Evolutionary conservation across 2,113 vertebrate genomes (phyloP).

Genomic region (Clarias batrachus): DNA sequence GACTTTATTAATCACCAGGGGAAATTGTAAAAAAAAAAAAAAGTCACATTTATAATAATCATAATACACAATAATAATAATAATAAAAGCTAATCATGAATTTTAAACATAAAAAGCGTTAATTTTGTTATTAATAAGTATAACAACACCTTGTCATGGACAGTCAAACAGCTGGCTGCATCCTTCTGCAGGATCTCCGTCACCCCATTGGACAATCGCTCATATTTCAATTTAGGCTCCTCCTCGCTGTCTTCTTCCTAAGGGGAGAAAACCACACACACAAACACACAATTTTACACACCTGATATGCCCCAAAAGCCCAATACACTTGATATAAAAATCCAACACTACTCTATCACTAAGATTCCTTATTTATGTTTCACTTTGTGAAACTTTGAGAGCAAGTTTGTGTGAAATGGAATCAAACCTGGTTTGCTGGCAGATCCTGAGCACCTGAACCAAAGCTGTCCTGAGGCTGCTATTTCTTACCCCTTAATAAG

Average conservation of each 20-base stretch:
- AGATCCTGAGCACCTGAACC: conserved; percentile 42
- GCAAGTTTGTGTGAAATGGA: conserved; percentile 12
- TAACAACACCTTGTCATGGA: conserved; percentile 92
- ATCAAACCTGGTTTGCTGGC: conserved; percentile 15
- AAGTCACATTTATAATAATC: no score
- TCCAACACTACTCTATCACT: neutral
- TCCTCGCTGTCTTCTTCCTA: conserved; percentile 98
- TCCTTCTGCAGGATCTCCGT: conserved; percentile 95
- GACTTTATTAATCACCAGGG: no score
- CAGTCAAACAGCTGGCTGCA: conserved; percentile 96
- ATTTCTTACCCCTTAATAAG: conserved; percentile 37
- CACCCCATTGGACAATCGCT: conserved; percentile 92
- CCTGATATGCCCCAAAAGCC: neutral
- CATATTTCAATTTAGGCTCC: conserved; percentile 97
- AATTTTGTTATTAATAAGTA: neutral
- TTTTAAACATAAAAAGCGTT: neutral
- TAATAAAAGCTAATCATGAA: neutral
- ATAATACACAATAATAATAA: neutral
- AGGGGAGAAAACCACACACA: conserved; percentile 36
- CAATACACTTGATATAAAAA: conserved; percentile 13
- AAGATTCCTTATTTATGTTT: conserved; percentile 3
- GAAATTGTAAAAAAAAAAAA: neutral
- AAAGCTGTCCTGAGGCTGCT: conserved; percentile 47
- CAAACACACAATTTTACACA: neutral
- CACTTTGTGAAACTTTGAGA: conserved; percentile 15